phyloP scores from a whole-genome alignment of 2,797 vertebrate species.

The Pyrrhura leucotis region DNA sequence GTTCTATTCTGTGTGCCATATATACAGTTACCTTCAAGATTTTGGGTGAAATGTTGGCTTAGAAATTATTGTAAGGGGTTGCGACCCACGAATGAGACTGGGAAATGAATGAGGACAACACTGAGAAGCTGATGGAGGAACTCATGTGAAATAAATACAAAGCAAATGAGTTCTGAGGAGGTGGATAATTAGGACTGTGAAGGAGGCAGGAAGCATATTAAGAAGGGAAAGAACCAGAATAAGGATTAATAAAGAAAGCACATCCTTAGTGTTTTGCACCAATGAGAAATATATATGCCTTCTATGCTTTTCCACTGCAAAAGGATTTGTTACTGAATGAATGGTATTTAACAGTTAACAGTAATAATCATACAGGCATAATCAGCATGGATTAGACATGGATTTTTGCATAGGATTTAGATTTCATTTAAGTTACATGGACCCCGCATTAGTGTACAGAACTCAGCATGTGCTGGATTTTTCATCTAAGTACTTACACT shows the following conservation, averaged over 20 bases:
- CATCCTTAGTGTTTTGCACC: neutral
- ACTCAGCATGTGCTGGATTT: slow-evolving; percentile 43
- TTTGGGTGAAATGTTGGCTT: neutral
- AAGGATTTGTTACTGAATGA: slow-evolving; percentile 39
- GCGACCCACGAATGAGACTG: neutral
- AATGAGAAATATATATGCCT: neutral
- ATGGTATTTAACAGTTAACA: slow-evolving; percentile 37
- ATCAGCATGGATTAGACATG: slow-evolving; percentile 54
- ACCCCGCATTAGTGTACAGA: neutral
- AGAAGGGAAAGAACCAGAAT: neutral
- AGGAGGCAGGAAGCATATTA: neutral
- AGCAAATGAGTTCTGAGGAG: neutral
- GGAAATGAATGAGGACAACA: neutral
- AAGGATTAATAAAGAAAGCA: neutral
- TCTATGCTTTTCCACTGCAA: neutral
- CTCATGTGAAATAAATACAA: neutral
- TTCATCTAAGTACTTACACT: neutral
- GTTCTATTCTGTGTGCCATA: neutral
- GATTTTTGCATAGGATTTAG: slow-evolving; percentile 52
- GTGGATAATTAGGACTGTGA: neutral
- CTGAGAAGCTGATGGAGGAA: neutral
- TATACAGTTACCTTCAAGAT: neutral
- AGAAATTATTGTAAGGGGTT: neutral
- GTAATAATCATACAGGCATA: slow-evolving; percentile 34
- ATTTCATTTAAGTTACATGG: slow-evolving; percentile 21